Conservation (phyloP, 2,888 invertebrate genomes). For the Nezara viridula region DNA sequence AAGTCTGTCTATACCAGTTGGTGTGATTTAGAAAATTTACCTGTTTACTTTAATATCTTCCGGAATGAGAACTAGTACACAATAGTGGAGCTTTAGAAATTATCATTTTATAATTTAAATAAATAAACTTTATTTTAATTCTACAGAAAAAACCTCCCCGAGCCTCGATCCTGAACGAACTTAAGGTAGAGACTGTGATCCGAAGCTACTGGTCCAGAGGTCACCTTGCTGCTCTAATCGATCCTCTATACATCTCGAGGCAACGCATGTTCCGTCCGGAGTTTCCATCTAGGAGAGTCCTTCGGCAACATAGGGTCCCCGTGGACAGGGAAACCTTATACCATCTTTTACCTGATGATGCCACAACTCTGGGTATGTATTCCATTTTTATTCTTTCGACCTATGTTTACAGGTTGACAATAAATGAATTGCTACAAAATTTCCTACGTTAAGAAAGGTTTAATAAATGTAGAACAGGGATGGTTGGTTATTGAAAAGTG, state of each 20-base stretch:
- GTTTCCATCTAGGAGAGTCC: slow-evolving; percentile 68
- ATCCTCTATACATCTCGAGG: slow-evolving; percentile 80
- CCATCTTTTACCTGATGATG: slow-evolving; percentile 77
- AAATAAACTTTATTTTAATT: background rate
- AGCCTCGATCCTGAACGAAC: background rate
- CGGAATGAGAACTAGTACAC: too few relatives aligned
- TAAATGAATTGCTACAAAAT: background rate
- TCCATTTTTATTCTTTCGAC: background rate
- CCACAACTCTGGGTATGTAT: slow-evolving; percentile 70
- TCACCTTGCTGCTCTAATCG: slow-evolving; percentile 85
- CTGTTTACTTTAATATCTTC: too few relatives aligned
- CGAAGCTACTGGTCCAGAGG: slow-evolving; percentile 78
- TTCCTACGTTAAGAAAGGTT: background rate
- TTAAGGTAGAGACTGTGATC: slow-evolving; percentile 60
- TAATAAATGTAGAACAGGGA: too few relatives aligned
- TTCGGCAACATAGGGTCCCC: slow-evolving; percentile 68
- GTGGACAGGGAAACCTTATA: slow-evolving; percentile 78
- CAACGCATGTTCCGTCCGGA: slow-evolving; percentile 67
- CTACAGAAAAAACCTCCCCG: slow-evolving; percentile 24
- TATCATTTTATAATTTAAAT: too few relatives aligned
- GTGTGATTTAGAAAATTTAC: too few relatives aligned
- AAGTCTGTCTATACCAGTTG: too few relatives aligned
- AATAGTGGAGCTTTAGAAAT: too few relatives aligned
- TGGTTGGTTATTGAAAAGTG: too few relatives aligned
- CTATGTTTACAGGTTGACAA: too few relatives aligned